phyloP scores from a whole-genome alignment of 53 echinoderm and acorn worm species.

The Echinarachnius parma region DNA sequence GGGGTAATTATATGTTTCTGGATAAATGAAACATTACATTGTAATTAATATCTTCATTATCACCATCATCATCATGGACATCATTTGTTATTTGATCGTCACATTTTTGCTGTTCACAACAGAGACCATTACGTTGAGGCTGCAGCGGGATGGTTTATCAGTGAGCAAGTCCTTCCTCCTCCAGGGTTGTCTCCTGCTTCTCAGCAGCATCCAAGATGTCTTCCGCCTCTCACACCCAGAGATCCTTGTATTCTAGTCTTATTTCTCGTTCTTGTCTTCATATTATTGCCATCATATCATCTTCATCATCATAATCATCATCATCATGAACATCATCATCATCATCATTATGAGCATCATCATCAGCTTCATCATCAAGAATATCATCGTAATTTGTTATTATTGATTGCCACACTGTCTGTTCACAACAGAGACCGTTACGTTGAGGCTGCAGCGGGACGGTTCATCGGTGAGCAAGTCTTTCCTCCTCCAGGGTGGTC shows the following conservation, averaged over 20 bases:
- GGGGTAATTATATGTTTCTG: too few species aligned
- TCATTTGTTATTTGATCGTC: too few species aligned
- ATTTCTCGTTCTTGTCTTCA: neutral
- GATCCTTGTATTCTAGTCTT: neutral
- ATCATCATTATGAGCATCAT: neutral
- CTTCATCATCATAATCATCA: neutral
- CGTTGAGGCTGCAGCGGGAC: neutral
- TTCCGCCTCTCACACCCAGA: slow-evolving; percentile 5
- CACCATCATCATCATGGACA: too few species aligned
- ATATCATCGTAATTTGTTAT: neutral
- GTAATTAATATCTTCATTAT: too few species aligned
- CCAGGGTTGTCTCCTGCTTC: slow-evolving; percentile 10
- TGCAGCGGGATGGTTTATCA: neutral
- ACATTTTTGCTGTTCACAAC: too few species aligned
- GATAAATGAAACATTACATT: too few species aligned
- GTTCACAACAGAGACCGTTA: slow-evolving; percentile 7
- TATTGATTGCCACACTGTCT: neutral
- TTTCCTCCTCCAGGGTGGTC: slow-evolving; percentile 13
- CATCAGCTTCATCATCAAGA: neutral
- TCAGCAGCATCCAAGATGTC: slow-evolving; percentile 18
- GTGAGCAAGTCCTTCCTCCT: slow-evolving; percentile 15
- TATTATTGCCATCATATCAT: neutral
- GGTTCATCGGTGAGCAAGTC: slow-evolving; percentile 11
- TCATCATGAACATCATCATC: neutral
- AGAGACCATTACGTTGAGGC: slow-evolving; percentile 5